These are phyloP conservation scores for Linurgus olivaceus DNA, from an alignment of 2,797 vertebrate genomes.

Conservation along the genomic window DNA sequence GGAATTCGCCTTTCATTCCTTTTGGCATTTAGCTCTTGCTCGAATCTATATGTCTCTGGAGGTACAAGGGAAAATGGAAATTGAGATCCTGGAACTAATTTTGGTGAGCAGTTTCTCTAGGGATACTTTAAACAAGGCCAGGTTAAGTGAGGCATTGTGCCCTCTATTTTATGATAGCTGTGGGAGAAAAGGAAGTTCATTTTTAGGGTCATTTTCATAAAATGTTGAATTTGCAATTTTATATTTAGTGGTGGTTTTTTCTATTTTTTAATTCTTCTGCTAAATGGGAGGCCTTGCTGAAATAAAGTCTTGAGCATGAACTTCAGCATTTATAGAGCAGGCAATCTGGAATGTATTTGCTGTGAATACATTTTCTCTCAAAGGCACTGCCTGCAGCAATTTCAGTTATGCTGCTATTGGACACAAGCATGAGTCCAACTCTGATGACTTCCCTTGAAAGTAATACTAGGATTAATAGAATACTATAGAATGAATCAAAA, in stretches of 20 bases:
- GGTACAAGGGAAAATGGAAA: neutral
- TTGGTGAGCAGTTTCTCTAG: neutral
- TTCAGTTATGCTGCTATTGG: neutral
- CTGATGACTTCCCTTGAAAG: neutral
- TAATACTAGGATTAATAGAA: neutral
- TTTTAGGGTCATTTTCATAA: neutral
- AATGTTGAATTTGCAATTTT: neutral
- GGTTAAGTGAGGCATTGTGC: neutral
- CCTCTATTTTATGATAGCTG: neutral
- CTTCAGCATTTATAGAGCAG: neutral
- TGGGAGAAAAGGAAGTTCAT: neutral
- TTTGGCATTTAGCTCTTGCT: neutral
- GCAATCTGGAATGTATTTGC: neutral
- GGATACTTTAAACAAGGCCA: neutral
- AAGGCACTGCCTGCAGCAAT: neutral
- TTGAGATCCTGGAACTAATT: neutral
- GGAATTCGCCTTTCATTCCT: conserved; percentile 4
- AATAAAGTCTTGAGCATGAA: neutral
- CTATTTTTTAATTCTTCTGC: neutral
- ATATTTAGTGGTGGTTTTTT: fast-evolving
- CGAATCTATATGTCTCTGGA: neutral
- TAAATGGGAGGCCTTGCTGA: neutral
- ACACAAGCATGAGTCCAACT: neutral
- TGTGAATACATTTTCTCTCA: neutral
- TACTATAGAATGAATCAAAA: neutral